Evolutionary conservation across 2,113 vertebrate species (phyloP), one percentile per base, ranked within the genome.

Genomic region (Antennarius striatus): DNA sequence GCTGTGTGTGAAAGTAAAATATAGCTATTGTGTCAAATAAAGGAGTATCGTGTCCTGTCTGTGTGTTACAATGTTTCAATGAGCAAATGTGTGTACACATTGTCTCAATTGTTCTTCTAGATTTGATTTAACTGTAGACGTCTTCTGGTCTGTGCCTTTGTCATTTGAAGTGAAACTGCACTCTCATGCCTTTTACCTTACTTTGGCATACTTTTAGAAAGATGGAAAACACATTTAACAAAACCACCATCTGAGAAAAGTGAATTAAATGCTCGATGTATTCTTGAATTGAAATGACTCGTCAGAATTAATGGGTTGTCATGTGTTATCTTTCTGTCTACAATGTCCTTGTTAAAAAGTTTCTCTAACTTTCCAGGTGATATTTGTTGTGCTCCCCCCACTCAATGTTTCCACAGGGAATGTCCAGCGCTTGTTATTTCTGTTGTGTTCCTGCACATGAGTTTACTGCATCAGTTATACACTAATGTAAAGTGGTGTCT

Each of bases 101-200:
- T 71, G 71, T 84, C 67, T 50, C 52, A 63, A 61, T 36, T 64
- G 56, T 71, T 78, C 50, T 48, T 67, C 28, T 39, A 8, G 3
- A n/a, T 79, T 64, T 72, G 2, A 71, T 80, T 77, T 80, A 45
- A 83, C 46, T 52, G 61, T 85, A 51, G 51, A 63, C 32, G 48
- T 81, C 43, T 81, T 75, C 65, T 71, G 63, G 83, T 77, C 9
- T 66, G 78, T 88, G 81, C 84, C 79, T 86, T 83, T 87, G 77
- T 83, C 54, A 55, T 47, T 73, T 63, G 10, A 15, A 55, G 62
- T 75, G 63, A 72, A 68, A 67, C 63, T 63, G 53, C 45, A 29
- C 51, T 69, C 30, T 60, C 52, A 73, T 69, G 56, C 47, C 17
- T 45, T 61, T 4, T 55, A 71, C 51, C 30, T 48, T 51, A 36